phyloP scores from a whole-genome alignment of 2,113 vertebrate genomes.

The Mohoua ochrocephala region DNA sequence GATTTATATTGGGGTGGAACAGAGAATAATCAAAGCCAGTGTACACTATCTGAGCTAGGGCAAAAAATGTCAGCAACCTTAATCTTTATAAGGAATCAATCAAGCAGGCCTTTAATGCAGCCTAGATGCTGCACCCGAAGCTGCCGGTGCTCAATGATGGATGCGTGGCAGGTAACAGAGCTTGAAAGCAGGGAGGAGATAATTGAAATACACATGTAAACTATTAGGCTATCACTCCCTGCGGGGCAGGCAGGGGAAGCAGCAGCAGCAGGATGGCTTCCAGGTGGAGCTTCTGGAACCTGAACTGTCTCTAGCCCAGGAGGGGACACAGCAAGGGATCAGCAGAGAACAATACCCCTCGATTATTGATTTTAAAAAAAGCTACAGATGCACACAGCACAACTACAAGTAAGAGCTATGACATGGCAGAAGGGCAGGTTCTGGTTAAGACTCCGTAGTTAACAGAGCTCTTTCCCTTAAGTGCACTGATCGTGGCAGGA shows the following conservation, averaged over 20 bases:
- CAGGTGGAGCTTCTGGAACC: slow-evolving; percentile 3
- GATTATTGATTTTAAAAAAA: not conserved
- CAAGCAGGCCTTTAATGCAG: not conserved
- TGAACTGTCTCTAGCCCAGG: not conserved
- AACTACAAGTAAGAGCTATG: not conserved
- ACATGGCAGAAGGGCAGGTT: not conserved
- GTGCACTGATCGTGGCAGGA: accelerated
- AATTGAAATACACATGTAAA: slow-evolving; percentile 35
- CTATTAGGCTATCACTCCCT: slow-evolving; percentile 2
- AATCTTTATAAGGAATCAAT: not conserved
- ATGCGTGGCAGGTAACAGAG: not conserved
- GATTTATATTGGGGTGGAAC: not conserved
- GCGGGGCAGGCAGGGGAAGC: not conserved
- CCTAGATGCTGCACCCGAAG: not conserved
- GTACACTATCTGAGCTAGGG: not conserved
- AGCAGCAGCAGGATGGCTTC: slow-evolving; percentile 2
- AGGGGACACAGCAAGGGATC: not conserved
- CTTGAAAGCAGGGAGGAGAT: not conserved
- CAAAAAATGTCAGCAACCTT: not conserved
- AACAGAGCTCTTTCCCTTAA: not conserved
- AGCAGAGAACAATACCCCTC: not conserved
- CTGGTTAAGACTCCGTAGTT: not conserved
- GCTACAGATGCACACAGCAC: too few relatives aligned
- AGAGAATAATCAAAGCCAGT: not conserved
- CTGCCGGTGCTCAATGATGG: not conserved